Evolutionary conservation across 2,888 invertebrate genomes (phyloP).

Genomic region (Drosophila diplacantha): DNA sequence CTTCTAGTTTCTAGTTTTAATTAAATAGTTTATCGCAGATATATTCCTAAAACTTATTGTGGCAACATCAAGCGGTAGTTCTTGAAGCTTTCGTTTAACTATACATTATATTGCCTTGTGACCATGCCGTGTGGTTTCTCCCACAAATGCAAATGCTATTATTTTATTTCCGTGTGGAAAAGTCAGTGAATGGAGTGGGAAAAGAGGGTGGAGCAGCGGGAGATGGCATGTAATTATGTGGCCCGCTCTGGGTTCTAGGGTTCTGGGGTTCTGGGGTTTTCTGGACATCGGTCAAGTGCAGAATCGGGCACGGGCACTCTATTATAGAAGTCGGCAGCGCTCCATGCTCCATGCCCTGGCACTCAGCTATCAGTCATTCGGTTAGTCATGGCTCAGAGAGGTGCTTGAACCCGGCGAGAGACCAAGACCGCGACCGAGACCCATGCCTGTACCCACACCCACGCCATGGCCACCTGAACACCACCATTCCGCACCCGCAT

Average conservation of each 20-base stretch:
- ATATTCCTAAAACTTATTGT: background rate
- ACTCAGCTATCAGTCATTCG: slow-evolving; percentile 67
- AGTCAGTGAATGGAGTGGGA: slow-evolving; percentile 2
- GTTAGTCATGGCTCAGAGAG: slow-evolving; percentile 68
- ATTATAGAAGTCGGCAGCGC: slow-evolving; percentile 24
- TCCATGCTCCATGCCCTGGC: slow-evolving; percentile 13
- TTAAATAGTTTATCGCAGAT: background rate
- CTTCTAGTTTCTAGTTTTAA: too few relatives aligned
- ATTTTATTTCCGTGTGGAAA: slow-evolving; percentile 16
- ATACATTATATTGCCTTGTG: background rate
- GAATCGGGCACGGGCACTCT: slow-evolving; percentile 50
- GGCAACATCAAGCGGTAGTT: background rate
- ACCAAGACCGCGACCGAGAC: background rate
- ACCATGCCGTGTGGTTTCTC: background rate
- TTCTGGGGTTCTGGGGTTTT: slow-evolving; percentile 18
- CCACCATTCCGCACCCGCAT: slow-evolving; percentile 35
- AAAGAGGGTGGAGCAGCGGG: slow-evolving; percentile 25
- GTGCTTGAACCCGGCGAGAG: slow-evolving; percentile 57
- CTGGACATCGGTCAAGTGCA: slow-evolving; percentile 62
- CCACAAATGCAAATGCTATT: background rate
- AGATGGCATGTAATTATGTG: slow-evolving; percentile 59
- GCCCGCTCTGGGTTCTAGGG: slow-evolving; percentile 36
- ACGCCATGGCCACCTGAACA: slow-evolving; percentile 13
- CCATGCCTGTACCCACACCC: slow-evolving; percentile 4
- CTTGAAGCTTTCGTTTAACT: background rate